Evolutionary conservation across 2,888 invertebrate genomes (phyloP).

Genomic region (Elgonia sp.): DNA sequence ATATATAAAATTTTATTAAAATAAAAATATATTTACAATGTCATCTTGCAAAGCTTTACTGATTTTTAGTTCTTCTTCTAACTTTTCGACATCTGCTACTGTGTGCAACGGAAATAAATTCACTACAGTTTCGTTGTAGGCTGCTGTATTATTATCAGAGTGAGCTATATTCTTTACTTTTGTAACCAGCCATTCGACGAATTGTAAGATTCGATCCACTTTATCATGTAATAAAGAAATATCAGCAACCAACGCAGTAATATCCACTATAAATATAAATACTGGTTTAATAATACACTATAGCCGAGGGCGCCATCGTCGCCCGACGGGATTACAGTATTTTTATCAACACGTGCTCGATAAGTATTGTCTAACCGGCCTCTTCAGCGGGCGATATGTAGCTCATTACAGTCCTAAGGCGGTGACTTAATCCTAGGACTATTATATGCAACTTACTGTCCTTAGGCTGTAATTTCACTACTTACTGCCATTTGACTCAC

Average conservation of each 20-base stretch:
- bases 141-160: background rate
- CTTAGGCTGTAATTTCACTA: too few relatives aligned
- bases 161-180: conserved; percentile 18
- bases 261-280: conserved; percentile 12
- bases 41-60: conserved; percentile 11
- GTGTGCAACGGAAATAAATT: conserved; percentile 12
- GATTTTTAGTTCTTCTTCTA: background rate
- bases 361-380: too few relatives aligned
- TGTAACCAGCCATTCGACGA: conserved; percentile 18
- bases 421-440: too few relatives aligned
- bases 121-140: conserved; percentile 5
- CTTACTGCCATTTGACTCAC: too few relatives aligned
- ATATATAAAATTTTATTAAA: background rate
- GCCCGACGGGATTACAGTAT: too few relatives aligned
- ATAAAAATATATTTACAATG: conserved; percentile 13
- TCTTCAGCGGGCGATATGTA: too few relatives aligned
- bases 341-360: too few relatives aligned
- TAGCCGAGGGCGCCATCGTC: too few relatives aligned
- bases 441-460: too few relatives aligned
- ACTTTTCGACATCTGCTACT: background rate
- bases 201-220: conserved; percentile 10
- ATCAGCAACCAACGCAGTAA: conserved; percentile 17
- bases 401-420: too few relatives aligned
- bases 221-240: background rate
- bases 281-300: background rate